Conservation (phyloP, 2,113 vertebrate genomes). For the Nycticebus coucang region DNA sequence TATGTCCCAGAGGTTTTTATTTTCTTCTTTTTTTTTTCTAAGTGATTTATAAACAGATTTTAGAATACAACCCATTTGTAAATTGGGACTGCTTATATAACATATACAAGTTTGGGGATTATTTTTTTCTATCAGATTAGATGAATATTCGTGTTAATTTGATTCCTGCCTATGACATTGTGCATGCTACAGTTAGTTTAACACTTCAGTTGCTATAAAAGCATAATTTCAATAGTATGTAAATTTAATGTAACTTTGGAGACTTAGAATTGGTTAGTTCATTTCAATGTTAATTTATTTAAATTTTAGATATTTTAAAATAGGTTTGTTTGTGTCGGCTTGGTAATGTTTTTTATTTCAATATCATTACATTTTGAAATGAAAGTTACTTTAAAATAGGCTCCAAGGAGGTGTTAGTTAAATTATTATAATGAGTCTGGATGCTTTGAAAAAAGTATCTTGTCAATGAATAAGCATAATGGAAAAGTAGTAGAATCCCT, state of each 20-base stretch:
- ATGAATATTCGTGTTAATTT: slow-evolving; percentile 59
- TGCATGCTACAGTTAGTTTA: slow-evolving; percentile 62
- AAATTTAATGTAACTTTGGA: slow-evolving; percentile 74
- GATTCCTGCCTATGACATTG: slow-evolving; percentile 48
- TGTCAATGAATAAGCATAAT: slow-evolving; percentile 55
- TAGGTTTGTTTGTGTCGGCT: slow-evolving; percentile 50
- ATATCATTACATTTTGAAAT: slow-evolving; percentile 72
- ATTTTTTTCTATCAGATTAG: slow-evolving; percentile 51
- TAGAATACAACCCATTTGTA: not conserved
- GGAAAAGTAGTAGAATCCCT: not conserved
- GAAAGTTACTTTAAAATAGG: slow-evolving; percentile 67
- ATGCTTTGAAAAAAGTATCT: slow-evolving; percentile 44
- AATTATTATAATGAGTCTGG: slow-evolving; percentile 70
- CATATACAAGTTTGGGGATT: slow-evolving; percentile 1
- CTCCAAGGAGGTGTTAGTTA: slow-evolving; percentile 68
- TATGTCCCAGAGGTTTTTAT: not conserved
- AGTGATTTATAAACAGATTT: slow-evolving; percentile 44
- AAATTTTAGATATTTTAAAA: slow-evolving; percentile 71
- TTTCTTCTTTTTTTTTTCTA: slow-evolving; percentile 11
- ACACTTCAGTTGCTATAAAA: slow-evolving; percentile 72
- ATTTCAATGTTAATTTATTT: slow-evolving; percentile 78
- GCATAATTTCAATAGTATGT: slow-evolving; percentile 65
- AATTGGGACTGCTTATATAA: slow-evolving; percentile 35
- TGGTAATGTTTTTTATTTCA: slow-evolving; percentile 64
- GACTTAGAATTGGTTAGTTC: slow-evolving; percentile 54